Evolutionary conservation across 2,888 invertebrate genomes (phyloP).

Genomic region (Cacoxenus indagator): DNA sequence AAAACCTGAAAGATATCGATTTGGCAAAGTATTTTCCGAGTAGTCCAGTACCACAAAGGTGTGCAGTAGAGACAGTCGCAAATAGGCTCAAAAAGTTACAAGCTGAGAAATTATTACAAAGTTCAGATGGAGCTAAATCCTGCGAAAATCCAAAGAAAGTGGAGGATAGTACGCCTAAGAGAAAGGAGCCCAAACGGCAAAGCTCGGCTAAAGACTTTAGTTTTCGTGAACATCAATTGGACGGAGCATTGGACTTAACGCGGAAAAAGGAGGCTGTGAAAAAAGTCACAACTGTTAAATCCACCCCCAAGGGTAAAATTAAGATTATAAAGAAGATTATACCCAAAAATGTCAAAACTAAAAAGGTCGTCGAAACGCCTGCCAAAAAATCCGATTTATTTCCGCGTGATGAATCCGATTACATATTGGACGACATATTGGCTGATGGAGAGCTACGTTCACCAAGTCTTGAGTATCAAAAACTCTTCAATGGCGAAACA

Average conservation of each 20-base stretch:
- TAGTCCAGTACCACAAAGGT: conserved; percentile 66
- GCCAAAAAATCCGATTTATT: conserved; percentile 26
- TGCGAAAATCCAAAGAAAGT: conserved; percentile 10
- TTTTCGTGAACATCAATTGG: conserved; percentile 67
- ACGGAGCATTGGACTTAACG: conserved; percentile 66
- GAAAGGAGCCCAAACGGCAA: conserved; percentile 49
- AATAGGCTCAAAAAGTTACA: conserved; percentile 62
- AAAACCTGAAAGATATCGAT: conserved; percentile 69
- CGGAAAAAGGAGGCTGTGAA: conserved; percentile 53
- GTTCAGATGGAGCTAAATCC: not conserved
- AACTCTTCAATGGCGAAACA: conserved; percentile 67
- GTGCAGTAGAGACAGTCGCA: conserved; percentile 61
- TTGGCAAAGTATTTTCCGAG: conserved; percentile 69
- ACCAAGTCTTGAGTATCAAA: conserved; percentile 67
- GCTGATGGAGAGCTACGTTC: conserved; percentile 58
- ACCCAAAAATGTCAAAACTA: conserved; percentile 63
- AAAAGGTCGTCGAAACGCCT: conserved; percentile 39
- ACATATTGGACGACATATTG: conserved; percentile 67
- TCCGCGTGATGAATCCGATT: conserved; percentile 60
- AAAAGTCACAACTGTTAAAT: conserved; percentile 45
- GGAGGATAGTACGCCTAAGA: conserved; percentile 33
- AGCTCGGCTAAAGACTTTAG: conserved; percentile 56
- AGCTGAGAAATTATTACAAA: conserved; percentile 47
- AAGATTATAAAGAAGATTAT: conserved; percentile 66
- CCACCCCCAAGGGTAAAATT: conserved; percentile 56